Evolutionary conservation across 2,797 vertebrate species (phyloP).

Genomic region (Ctenochaetus hawaiiensis): DNA sequence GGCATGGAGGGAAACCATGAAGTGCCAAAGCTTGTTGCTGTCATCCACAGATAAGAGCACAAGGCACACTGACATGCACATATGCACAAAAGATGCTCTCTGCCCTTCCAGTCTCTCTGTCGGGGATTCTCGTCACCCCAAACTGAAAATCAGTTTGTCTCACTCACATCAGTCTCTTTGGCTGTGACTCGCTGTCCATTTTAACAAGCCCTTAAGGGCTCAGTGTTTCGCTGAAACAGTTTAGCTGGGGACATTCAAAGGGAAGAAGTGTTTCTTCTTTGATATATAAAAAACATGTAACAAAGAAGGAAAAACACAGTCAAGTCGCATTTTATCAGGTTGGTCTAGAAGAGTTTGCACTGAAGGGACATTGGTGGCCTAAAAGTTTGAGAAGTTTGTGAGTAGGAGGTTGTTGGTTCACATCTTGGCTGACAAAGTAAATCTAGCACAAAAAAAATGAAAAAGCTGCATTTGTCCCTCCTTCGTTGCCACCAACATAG

Average conservation of each 20-base stretch:
- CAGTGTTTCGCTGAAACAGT: slow-evolving; percentile 49
- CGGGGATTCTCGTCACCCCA: slow-evolving; percentile 65
- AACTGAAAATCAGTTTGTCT: slow-evolving; percentile 81
- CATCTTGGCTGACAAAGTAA: no score
- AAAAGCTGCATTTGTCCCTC: no score
- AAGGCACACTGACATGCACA: slow-evolving; percentile 37
- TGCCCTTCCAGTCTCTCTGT: slow-evolving; percentile 46
- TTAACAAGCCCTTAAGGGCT: slow-evolving; percentile 64
- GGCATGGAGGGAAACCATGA: slow-evolving; percentile 37
- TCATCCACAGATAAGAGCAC: slow-evolving; percentile 75
- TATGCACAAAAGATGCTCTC: slow-evolving; percentile 39
- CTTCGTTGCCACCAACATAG: no score
- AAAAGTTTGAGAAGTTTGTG: no score
- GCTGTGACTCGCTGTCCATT: slow-evolving; percentile 68
- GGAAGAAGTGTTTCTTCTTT: slow-evolving; percentile 23
- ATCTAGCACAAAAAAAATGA: no score
- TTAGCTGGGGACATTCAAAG: slow-evolving; percentile 44
- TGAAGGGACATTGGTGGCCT: no score
- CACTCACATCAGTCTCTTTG: slow-evolving; percentile 69
- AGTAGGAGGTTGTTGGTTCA: no score
- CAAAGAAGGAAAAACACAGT: slow-evolving; percentile 25
- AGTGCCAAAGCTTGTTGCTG: slow-evolving; percentile 73
- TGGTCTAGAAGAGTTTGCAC: slow-evolving; percentile 16
- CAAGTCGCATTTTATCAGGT: slow-evolving; percentile 5
- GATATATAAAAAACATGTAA: slow-evolving; percentile 27